Evolutionary conservation across 2,113 vertebrate genomes (phyloP), one percentile per base, ranked within the genome.

Genomic region (Prinia subflava): DNA sequence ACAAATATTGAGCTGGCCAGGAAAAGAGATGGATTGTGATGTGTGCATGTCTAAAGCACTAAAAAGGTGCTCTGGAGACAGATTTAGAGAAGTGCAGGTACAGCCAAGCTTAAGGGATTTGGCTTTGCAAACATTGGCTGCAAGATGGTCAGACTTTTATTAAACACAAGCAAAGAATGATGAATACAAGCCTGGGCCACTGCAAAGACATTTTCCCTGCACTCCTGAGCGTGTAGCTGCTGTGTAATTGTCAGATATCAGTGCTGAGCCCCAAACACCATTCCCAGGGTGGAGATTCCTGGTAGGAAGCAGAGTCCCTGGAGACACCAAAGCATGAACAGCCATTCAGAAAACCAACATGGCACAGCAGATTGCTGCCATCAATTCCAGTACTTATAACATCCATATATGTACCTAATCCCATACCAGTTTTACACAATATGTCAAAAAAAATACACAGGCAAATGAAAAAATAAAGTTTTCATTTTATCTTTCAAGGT

Each of bases 151-250:
- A 33, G 6, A 31, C 23, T 81, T 88, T 28, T 5, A 47, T 17
- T 22, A 16, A 80, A 90, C 55, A 5, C 20, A 41, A 35, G 24
- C 5, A 44, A 47, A 68, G 27, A 63, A 25, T 20, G 70, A 41
- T 3, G 39, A 12, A 22, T 2, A 7, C 0, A 1, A 1, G 1
- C 31, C 41, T 0, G 0, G 31, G 49, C 68, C 24, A 15, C 14
- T 33, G 46, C 35, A 63, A n/a, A 73, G 46, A 28, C 11, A n/a
- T 30, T 25, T 69, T 57, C n/a, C n/a, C 56, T 55, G 28, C 31
- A 13, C 20, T 50, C 27, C 13, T 2, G 6, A 14, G 10, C 15
- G 1, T 10, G 20, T 14, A 21, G 11, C 46, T 62, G 31, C 33
- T 50, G 9, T 70, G 37, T 2, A n/a, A n/a, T 50, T 59, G 80